Evolutionary conservation across 2,888 invertebrate genomes (phyloP).

Genomic region (Stratiomys singularior): DNA sequence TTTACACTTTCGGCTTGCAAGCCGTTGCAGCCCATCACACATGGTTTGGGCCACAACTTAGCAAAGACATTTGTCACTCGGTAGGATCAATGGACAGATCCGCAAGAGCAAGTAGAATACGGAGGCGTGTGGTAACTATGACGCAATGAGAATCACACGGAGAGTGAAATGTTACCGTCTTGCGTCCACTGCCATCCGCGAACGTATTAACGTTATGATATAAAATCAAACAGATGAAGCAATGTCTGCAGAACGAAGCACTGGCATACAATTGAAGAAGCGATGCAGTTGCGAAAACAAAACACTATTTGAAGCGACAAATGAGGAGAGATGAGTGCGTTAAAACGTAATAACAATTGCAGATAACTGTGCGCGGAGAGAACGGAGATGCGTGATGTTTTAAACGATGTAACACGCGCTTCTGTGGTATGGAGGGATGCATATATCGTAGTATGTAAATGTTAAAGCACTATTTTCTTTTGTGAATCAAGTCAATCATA

Average conservation of each 20-base stretch:
- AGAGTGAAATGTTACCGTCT: conserved; percentile 26
- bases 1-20: background rate
- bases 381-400: background rate
- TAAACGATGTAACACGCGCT: background rate
- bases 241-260: conserved; percentile 5
- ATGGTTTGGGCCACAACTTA: background rate
- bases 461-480: conserved; percentile 49
- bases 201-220: conserved; percentile 10
- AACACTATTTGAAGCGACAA: conserved; percentile 5
- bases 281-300: conserved; percentile 8
- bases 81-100: background rate
- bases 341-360: conserved; percentile 6
- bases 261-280: background rate
- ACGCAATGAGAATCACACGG: conserved; percentile 37
- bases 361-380: background rate
- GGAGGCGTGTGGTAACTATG: conserved; percentile 20
- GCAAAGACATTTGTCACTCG: conserved; percentile 1
- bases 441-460: conserved; percentile 46
- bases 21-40: background rate
- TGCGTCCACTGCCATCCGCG: conserved; percentile 22
- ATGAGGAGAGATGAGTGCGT: conserved; percentile 35
- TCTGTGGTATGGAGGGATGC: background rate
- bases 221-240: conserved; percentile 20
- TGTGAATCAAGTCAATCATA: conserved; percentile 31
- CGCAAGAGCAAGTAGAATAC: background rate